phyloP scores from a whole-genome alignment of 2,888 invertebrate species.

The Incurvaria masculella region DNA sequence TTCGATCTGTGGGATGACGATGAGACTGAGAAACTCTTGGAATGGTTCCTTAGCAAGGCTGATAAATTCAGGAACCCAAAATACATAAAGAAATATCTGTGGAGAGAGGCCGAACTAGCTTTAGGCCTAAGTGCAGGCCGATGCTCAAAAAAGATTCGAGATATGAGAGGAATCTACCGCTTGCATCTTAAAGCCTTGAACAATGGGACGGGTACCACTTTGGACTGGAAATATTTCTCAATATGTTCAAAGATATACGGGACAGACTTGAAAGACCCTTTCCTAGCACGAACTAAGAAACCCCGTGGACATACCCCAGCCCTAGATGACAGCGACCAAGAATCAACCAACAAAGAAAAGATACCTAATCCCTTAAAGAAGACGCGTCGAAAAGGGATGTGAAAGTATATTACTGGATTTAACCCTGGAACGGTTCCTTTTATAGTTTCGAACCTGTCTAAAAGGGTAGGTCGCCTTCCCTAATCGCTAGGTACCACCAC shows the following conservation, averaged over 20 bases:
- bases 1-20: constrained; percentile 33
- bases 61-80: constrained; percentile 48
- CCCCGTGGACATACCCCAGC: background rate
- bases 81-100: constrained; percentile 36
- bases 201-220: constrained; percentile 27
- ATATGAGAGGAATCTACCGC: constrained; percentile 38
- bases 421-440: background rate
- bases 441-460: no score
- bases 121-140: constrained; percentile 34
- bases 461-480: no score
- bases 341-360: background rate
- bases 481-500: no score
- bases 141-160: constrained; percentile 45
- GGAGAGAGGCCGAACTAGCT: constrained; percentile 37
- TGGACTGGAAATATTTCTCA: constrained; percentile 34
- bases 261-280: constrained; percentile 30
- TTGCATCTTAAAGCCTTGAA: constrained; percentile 27
- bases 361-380: background rate
- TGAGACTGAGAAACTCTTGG: constrained; percentile 31
- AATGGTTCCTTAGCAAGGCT: constrained; percentile 42
- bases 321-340: background rate
- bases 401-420: background rate
- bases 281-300: background rate
- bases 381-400: background rate
- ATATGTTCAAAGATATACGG: constrained; percentile 48